Evolutionary conservation across 2,888 invertebrate species (phyloP).

Genomic region (Unio pictorum): DNA sequence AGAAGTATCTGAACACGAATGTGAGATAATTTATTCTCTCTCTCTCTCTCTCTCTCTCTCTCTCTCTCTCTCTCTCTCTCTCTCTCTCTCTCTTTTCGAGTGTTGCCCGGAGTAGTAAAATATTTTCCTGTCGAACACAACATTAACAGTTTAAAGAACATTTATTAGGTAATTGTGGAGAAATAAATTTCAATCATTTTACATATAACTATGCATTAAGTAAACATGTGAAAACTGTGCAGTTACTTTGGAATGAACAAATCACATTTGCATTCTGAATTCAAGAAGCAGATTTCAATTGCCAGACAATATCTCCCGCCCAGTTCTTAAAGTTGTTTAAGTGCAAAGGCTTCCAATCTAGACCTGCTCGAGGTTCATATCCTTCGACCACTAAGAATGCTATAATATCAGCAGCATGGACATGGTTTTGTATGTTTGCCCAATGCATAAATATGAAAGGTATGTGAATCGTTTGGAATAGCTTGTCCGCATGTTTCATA

Average conservation of each 20-base stretch:
- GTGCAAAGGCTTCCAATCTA: slow-evolving; percentile 1
- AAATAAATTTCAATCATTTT: no score
- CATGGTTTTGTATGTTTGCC: slow-evolving; percentile 4
- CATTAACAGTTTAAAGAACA: no score
- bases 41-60: slow-evolving; percentile 2
- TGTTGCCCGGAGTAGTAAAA: no score
- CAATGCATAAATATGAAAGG: slow-evolving; percentile 37
- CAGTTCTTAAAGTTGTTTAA: slow-evolving; percentile 6
- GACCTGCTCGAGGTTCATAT: slow-evolving; percentile 9
- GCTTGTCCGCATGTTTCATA: slow-evolving; percentile 12
- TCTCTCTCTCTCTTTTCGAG: background rate
- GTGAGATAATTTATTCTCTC: background rate
- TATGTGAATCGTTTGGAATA: slow-evolving; percentile 28
- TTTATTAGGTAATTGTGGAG: no score
- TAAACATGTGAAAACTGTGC: background rate
- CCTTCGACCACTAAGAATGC: slow-evolving; percentile 11
- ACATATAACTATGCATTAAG: no score
- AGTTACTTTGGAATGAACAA: no score
- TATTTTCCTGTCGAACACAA: no score
- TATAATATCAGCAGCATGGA: slow-evolving; percentile 1
- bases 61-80: slow-evolving; percentile 5
- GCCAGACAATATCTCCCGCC: slow-evolving; percentile 7
- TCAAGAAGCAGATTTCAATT: slow-evolving; percentile 2
- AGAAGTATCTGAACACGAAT: no score
- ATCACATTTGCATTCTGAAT: background rate